phyloP scores from a whole-genome alignment of 2,797 vertebrate genomes.

The Adelosebastes latens region DNA sequence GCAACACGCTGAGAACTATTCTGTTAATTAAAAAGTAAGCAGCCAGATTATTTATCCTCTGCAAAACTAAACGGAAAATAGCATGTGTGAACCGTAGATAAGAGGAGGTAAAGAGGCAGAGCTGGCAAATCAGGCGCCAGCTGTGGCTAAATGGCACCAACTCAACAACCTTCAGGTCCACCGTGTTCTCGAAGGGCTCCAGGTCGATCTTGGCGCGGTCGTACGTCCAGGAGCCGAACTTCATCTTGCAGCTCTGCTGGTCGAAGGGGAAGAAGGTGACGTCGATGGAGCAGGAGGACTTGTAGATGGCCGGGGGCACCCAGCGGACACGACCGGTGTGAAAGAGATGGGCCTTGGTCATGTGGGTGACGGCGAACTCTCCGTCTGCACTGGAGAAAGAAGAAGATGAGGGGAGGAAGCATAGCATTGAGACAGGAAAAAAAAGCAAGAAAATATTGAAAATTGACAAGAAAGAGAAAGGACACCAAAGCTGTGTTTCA shows the following conservation, averaged over 20 bases:
- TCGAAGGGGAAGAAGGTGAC: slow-evolving; percentile 97
- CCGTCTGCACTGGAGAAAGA: slow-evolving; percentile 85
- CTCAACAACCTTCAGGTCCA: slow-evolving; percentile 85
- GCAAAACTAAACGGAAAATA: neutral
- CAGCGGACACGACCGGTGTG: slow-evolving; percentile 86
- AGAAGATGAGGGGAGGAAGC: neutral
- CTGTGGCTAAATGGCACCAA: neutral
- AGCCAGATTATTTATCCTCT: neutral
- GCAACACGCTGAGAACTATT: neutral
- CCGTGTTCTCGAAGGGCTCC: slow-evolving; percentile 86
- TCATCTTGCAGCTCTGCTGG: slow-evolving; percentile 96
- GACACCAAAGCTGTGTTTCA: neutral
- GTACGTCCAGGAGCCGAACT: slow-evolving; percentile 94
- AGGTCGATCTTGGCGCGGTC: slow-evolving; percentile 95
- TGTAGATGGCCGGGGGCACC: slow-evolving; percentile 94
- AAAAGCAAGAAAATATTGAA: neutral
- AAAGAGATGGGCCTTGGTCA: slow-evolving; percentile 92
- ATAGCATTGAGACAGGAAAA: neutral
- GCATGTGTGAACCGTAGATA: neutral
- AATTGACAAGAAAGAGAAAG: neutral
- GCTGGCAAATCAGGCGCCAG: neutral
- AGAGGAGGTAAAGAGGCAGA: slow-evolving; percentile 1
- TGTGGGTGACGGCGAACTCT: slow-evolving; percentile 91
- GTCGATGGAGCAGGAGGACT: slow-evolving; percentile 95
- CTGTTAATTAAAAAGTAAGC: slow-evolving; percentile 10